Conservation (phyloP, 2,797 vertebrate species). For the Percopsis omiscomaycus region DNA sequence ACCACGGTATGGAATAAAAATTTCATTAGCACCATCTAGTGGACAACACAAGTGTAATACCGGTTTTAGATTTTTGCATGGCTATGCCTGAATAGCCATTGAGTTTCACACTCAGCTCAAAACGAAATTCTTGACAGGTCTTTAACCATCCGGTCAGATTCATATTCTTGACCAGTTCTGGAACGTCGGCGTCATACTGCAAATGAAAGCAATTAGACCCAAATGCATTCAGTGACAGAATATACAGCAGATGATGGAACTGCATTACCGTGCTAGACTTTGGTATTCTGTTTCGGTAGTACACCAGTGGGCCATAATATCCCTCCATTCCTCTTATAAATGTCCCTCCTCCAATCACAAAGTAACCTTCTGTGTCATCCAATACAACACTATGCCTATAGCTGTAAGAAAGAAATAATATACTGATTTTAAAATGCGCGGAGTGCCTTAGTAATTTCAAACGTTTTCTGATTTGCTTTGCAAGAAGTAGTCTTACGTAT, state of each 20-base stretch:
- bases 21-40: conserved; percentile 49
- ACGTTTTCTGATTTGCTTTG: not conserved
- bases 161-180: conserved; percentile 57
- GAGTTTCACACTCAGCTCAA: conserved; percentile 59
- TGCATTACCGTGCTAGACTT: conserved; percentile 56
- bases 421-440: not conserved
- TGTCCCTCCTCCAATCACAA: conserved; percentile 78
- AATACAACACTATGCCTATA: conserved; percentile 50
- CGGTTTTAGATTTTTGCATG: conserved; percentile 28
- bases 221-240: not conserved
- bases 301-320: conserved; percentile 76
- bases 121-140: conserved; percentile 66
- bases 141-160: conserved; percentile 74
- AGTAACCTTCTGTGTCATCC: conserved; percentile 78
- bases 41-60: conserved; percentile 55
- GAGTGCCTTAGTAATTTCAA: not conserved
- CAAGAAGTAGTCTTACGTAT: conserved; percentile 59
- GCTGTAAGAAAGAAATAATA: conserved; percentile 51
- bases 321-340: conserved; percentile 70
- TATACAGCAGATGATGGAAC: not conserved
- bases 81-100: conserved; percentile 40
- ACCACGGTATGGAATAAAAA: not conserved
- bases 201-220: conserved; percentile 14
- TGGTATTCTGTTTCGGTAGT: conserved; percentile 68
- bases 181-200: conserved; percentile 62